phyloP scores from a whole-genome alignment of 2,113 vertebrate genomes.

The Megaptera novaeangliae region DNA sequence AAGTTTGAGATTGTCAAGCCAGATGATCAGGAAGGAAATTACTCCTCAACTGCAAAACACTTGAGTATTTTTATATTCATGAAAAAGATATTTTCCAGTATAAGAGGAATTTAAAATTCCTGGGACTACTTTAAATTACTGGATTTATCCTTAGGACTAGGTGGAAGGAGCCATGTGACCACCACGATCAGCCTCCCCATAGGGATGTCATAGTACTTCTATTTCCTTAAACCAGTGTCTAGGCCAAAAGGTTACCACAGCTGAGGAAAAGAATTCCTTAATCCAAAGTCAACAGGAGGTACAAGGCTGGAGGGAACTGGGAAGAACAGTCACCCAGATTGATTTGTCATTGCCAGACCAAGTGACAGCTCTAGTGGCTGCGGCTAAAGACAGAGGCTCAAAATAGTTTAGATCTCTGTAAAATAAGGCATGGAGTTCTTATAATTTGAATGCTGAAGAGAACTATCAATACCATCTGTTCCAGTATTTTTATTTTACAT shows the following conservation, averaged over 20 bases:
- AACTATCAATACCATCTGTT: background rate
- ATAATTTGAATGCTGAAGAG: background rate
- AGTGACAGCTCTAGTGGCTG: background rate
- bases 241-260: background rate
- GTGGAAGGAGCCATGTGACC: background rate
- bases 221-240: background rate
- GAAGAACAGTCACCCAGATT: background rate
- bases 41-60: background rate
- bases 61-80: background rate
- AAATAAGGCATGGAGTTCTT: background rate
- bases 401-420: background rate
- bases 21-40: background rate
- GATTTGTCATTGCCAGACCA: background rate
- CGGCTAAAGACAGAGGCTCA: background rate
- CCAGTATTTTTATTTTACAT: background rate
- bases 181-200: background rate
- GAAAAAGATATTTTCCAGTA: background rate
- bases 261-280: background rate
- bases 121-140: background rate
- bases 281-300: slow-evolving; percentile 38
- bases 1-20: background rate
- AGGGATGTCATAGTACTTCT: background rate
- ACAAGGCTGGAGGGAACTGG: background rate
- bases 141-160: background rate
- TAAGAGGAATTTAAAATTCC: background rate